A percentile compares a stretch with the other conserved stretches of the same genome.
phyloP scores from a whole-genome alignment of 1,140 invertebrate species.

The Samia ricini region DNA sequence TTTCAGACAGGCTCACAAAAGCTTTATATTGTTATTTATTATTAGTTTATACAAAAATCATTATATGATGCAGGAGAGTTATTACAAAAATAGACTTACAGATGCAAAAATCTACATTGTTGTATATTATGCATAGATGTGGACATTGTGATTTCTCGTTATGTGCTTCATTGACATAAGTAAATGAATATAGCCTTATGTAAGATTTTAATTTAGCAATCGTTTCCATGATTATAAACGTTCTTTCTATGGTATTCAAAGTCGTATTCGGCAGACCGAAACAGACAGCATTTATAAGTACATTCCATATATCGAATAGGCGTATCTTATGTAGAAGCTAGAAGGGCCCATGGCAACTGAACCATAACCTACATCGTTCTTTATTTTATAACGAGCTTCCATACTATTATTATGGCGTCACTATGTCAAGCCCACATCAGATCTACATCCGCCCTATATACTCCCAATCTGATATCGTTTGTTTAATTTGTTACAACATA shows the following conservation, averaged over 20 bases:
- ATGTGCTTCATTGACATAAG: not conserved
- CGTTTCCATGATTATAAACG: not conserved
- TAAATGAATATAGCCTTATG: not conserved
- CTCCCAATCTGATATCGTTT: constrained; percentile 58
- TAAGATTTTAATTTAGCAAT: not conserved
- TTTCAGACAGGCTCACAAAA: too few species aligned
- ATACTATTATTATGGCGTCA: constrained; percentile 71
- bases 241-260: not conserved
- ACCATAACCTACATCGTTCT: constrained; percentile 62
- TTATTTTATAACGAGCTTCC: constrained; percentile 65
- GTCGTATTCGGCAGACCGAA: not conserved
- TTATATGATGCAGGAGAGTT: too few species aligned
- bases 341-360: constrained; percentile 50
- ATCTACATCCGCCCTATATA: constrained; percentile 64
- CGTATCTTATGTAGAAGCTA: constrained; percentile 44
- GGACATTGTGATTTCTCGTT: not conserved
- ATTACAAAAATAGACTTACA: too few species aligned
- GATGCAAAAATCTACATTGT: too few species aligned
- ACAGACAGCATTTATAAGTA: not conserved
- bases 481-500: constrained; percentile 29
- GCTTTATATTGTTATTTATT: too few species aligned
- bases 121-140: too few species aligned
- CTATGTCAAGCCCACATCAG: constrained; percentile 66
- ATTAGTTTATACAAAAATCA: too few species aligned
- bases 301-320: constrained; percentile 42